Base-by-base conservation (phyloP, 2,888 invertebrate genomes). In the Drosophila tanythrix region DNA sequence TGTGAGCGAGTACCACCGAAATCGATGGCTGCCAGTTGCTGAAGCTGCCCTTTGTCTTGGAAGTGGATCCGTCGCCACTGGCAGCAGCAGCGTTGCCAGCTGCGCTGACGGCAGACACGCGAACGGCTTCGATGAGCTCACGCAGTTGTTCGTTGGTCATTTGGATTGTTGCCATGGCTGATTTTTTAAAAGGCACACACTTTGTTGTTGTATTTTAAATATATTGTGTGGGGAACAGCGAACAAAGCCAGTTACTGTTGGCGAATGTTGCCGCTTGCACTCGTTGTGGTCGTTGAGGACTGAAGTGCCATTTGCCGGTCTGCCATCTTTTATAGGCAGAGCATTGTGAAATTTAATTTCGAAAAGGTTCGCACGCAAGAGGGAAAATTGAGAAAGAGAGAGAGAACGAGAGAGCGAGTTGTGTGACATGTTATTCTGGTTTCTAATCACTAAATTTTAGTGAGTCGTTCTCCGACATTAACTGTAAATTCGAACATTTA, bases 91-190 rank as follows among this genome's bases (percentile, higher is more conserved):
- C 46, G 13, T 29, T 79, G 10, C 61, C 74, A 36, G 79, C 78
- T 27, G 82, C 81, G 38, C 33, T 76, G 0, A 43, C 66, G 15
- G 89, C 82, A 0, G 82, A 66, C 3, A 52, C 53, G 31, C 90
- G 86, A 15, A 92, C 88, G 0, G 91, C 84, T 63, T 90, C 91
- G 76, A 92, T 91, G 36, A 92, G 86, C 70, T 83, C 79, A 8
- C 77, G 90, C 33, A 92, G 83, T 79, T 92, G 92, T 57, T 92
- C 92, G 46, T 80, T 81, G 35, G 91, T 91, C 92, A 92, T 91
- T 66, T 87, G 88, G 10, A 89, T 69, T 2, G 76, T 68, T 2
- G 90, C 79, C 90, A 91, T 90, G 38, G 38, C 36, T 55, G 52
- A 15, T 10, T 21, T 8, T 50, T 62, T 21, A 21, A 48, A 53